Conservation (phyloP, 1,140 invertebrate genomes). For the Caenorhabditis brenneri region DNA sequence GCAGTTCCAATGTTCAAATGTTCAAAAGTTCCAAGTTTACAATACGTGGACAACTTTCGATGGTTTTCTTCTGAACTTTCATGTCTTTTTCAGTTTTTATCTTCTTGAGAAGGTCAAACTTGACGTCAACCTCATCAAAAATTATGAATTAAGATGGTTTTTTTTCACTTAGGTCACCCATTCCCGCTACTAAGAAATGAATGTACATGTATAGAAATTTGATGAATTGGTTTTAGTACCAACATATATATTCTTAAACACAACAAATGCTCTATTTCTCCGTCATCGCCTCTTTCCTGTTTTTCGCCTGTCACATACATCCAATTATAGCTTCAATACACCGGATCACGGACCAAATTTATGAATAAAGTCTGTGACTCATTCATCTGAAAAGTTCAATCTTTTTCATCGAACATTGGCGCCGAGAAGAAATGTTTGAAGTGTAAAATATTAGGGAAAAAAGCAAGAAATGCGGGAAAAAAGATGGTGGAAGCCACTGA, state of each 20-base stretch:
- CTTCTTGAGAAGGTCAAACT: too few species aligned
- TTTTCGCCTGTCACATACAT: constrained; percentile 18
- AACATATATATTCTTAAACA: constrained; percentile 4
- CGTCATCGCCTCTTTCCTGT: constrained; percentile 3
- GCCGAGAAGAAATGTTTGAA: not conserved
- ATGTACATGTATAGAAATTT: not conserved
- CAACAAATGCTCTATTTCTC: not conserved
- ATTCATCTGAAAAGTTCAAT: constrained; percentile 13
- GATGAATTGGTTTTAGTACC: not conserved
- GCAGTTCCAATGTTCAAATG: too few species aligned
- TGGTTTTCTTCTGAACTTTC: too few species aligned
- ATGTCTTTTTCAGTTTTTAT: too few species aligned
- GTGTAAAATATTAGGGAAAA: not conserved
- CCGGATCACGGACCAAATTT: not conserved
- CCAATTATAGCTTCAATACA: constrained; percentile 39
- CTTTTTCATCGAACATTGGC: not conserved
- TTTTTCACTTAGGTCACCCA: too few species aligned
- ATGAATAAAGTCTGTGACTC: not conserved
- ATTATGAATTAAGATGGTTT: too few species aligned
- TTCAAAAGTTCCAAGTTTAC: too few species aligned
- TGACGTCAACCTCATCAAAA: too few species aligned
- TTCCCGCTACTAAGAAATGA: too few species aligned
- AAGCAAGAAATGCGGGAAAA: not conserved
- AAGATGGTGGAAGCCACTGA: not conserved
- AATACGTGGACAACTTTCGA: too few species aligned